Evolutionary conservation across 2,797 vertebrate species (phyloP).

Genomic region (Sebastes cheni): DNA sequence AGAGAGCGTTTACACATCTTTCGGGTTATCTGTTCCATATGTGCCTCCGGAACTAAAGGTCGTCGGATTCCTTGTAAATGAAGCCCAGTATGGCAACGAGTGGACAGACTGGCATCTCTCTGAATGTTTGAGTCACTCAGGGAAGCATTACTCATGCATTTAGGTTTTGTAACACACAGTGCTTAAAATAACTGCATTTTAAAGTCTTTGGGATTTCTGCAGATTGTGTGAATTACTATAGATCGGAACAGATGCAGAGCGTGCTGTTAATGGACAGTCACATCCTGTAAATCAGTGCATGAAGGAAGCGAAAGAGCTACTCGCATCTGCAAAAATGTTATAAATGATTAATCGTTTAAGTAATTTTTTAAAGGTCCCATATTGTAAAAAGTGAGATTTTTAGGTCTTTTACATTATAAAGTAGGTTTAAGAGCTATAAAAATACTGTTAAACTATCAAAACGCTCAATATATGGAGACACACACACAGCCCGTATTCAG

Average conservation of each 20-base stretch:
- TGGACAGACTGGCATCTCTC: conserved; percentile 20
- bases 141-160: conserved; percentile 51
- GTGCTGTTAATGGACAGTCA: background rate
- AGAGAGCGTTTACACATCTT: background rate
- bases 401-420: too few species aligned
- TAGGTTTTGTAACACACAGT: conserved; percentile 48
- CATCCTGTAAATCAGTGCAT: background rate
- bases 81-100: conserved; percentile 14
- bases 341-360: too few species aligned
- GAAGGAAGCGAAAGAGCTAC: background rate
- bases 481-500: too few species aligned
- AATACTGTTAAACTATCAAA: too few species aligned
- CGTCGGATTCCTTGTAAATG: background rate
- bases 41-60: background rate
- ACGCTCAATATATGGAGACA: too few species aligned
- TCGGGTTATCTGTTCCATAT: background rate
- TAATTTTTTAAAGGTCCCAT: too few species aligned
- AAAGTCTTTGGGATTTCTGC: conserved; percentile 18
- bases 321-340: background rate
- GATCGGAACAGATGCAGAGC: background rate
- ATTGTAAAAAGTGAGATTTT: too few species aligned
- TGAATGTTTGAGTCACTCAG: conserved; percentile 42
- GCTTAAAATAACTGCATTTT: conserved; percentile 53
- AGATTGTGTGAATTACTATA: conserved; percentile 3
- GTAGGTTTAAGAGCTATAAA: too few species aligned